Evolutionary conservation across 2,113 vertebrate species (phyloP).

Genomic region (Chionis minor): DNA sequence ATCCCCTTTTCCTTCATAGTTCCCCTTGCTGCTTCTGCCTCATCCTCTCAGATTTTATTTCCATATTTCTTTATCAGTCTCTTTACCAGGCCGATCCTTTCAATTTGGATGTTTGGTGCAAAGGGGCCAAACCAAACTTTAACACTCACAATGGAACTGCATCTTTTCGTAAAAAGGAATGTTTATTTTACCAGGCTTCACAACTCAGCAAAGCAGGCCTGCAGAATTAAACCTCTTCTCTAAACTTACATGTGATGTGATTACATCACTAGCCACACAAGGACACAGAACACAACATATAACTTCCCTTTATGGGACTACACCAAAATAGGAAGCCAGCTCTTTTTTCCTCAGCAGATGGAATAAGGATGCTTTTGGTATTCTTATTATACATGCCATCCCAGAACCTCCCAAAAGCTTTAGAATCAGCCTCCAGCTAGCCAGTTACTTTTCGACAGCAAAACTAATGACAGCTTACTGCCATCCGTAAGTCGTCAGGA

Average conservation of each 20-base stretch:
- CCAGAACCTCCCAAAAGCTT: not conserved
- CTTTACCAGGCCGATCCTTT: not conserved
- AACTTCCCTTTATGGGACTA: not conserved
- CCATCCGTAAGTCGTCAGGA: accelerated
- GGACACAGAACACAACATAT: not conserved
- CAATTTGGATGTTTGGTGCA: not conserved
- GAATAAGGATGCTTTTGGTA: not conserved
- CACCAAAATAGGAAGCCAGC: not conserved
- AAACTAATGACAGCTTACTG: not conserved
- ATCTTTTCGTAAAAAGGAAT: not conserved
- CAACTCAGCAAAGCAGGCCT: not conserved
- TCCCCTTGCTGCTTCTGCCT: not conserved
- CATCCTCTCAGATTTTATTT: not conserved
- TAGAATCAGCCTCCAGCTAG: not conserved
- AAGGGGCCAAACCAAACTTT: not conserved
- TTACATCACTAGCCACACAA: not conserved
- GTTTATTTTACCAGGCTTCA: not conserved
- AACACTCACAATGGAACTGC: not conserved
- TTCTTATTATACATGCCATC: not conserved
- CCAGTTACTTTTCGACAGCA: not conserved
- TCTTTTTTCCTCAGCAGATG: not conserved
- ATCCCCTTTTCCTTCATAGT: too few species aligned
- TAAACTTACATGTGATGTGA: not conserved
- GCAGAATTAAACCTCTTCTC: not conserved
- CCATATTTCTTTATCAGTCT: not conserved